These are phyloP conservation scores for Dynastes maya DNA, from an alignment of 2,888 invertebrate genomes.

Conservation along the genomic window DNA sequence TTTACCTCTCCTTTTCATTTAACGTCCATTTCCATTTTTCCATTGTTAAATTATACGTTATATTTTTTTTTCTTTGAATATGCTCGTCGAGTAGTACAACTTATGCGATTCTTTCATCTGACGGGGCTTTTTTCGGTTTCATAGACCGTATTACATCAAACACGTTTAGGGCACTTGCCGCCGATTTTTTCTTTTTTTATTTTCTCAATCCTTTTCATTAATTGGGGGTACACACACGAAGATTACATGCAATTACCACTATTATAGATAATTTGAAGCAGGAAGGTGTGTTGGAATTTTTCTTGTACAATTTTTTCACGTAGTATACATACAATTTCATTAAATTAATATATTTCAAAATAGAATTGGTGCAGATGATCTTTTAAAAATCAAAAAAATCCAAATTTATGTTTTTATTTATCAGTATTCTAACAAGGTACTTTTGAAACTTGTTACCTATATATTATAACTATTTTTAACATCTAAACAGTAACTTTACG, in stretches of 20 bases:
- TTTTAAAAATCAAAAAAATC: no score
- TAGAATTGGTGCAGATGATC: not conserved
- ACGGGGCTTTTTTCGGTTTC: constrained; percentile 42
- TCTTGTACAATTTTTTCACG: not conserved
- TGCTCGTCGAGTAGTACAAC: constrained; percentile 11
- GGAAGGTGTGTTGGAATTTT: constrained; percentile 30
- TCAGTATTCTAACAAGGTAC: no score
- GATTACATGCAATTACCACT: constrained; percentile 43
- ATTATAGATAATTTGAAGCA: constrained; percentile 24
- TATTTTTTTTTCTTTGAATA: constrained; percentile 1
- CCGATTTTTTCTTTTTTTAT: constrained; percentile 13
- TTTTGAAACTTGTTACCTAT: not conserved
- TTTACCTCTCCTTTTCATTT: constrained; percentile 23
- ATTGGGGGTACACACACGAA: constrained; percentile 23
- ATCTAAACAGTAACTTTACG: constrained; percentile 16
- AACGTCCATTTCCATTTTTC: constrained; percentile 14
- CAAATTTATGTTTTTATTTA: no score
- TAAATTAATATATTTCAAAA: not conserved
- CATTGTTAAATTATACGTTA: constrained; percentile 11
- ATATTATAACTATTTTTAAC: not conserved
- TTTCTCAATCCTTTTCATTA: not conserved
- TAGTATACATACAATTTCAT: not conserved
- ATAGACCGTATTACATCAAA: constrained; percentile 38
- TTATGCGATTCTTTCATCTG: constrained; percentile 14
- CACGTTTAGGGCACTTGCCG: constrained; percentile 38